A percentile compares a stretch with the other conserved stretches of the same genome.
phyloP scores from a whole-genome alignment of 2,113 vertebrate species.

The Athene cunicularia region DNA sequence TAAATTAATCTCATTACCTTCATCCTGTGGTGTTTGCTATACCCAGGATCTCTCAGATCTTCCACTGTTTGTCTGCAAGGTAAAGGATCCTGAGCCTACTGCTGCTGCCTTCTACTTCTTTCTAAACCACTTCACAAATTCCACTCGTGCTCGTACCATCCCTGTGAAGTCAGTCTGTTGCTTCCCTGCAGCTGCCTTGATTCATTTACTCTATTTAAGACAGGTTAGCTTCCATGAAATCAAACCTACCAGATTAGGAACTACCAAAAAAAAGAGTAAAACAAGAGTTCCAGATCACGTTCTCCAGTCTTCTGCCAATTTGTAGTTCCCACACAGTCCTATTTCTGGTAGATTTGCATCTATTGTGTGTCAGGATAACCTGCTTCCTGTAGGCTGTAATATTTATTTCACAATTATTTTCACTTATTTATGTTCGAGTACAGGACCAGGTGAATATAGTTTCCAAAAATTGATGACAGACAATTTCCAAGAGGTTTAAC shows the following conservation, averaged over 20 bases:
- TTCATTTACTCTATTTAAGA: neutral
- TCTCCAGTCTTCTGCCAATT: neutral
- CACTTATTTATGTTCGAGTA: neutral
- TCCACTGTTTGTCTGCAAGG: neutral
- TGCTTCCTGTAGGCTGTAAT: neutral
- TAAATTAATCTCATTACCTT: neutral
- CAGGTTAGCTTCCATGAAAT: neutral
- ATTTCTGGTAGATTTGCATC: neutral
- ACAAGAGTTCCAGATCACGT: neutral
- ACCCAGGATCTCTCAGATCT: neutral
- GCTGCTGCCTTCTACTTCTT: neutral
- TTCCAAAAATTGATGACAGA: neutral
- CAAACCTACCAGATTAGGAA: neutral
- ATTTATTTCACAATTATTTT: neutral
- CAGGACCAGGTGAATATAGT: neutral
- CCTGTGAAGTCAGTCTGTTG: accelerated
- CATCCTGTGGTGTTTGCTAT: neutral
- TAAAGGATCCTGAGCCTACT: neutral
- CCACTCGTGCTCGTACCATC: neutral
- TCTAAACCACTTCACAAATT: neutral
- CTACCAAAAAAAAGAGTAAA: neutral
- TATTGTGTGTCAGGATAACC: neutral
- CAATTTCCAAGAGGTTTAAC: neutral
- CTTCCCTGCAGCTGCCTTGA: neutral
- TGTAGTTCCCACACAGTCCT: neutral